These are phyloP conservation scores for Otis tarda DNA, from an alignment of 2,113 vertebrate species.

Conservation along the genomic window DNA sequence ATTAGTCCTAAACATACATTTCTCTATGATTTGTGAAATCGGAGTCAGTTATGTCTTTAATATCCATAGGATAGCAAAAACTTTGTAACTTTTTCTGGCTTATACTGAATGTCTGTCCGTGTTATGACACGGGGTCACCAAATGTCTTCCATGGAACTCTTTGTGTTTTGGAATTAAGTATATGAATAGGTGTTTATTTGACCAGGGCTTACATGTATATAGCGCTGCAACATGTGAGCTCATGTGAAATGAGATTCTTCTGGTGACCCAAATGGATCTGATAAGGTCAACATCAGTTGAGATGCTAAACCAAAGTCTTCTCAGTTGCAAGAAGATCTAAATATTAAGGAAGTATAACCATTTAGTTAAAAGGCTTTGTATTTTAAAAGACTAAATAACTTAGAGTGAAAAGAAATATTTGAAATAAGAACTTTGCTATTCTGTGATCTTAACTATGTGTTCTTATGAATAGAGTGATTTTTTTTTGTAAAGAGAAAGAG, in stretches of 20 bases:
- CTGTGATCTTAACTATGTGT: neutral
- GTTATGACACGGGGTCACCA: neutral
- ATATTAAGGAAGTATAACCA: neutral
- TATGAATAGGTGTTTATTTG: neutral
- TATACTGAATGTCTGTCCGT: neutral
- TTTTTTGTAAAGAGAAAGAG: neutral
- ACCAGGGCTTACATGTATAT: neutral
- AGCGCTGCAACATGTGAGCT: neutral
- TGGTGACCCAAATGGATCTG: neutral
- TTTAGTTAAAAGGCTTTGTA: neutral
- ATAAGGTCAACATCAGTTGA: neutral
- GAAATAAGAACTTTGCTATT: neutral
- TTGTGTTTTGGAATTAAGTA: neutral
- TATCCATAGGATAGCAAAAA: neutral
- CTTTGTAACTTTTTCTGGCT: neutral
- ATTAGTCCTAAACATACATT: neutral
- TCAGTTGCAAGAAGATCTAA: neutral
- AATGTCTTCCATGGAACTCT: neutral
- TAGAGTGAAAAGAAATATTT: neutral
- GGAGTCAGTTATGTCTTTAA: neutral
- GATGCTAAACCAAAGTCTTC: neutral
- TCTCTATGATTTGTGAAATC: neutral
- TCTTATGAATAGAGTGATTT: neutral
- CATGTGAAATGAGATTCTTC: neutral
- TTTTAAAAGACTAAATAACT: neutral